These are phyloP conservation scores for Macropus fuliginosus DNA, from an alignment of 2,797 vertebrate genomes.

Conservation along the genomic window DNA sequence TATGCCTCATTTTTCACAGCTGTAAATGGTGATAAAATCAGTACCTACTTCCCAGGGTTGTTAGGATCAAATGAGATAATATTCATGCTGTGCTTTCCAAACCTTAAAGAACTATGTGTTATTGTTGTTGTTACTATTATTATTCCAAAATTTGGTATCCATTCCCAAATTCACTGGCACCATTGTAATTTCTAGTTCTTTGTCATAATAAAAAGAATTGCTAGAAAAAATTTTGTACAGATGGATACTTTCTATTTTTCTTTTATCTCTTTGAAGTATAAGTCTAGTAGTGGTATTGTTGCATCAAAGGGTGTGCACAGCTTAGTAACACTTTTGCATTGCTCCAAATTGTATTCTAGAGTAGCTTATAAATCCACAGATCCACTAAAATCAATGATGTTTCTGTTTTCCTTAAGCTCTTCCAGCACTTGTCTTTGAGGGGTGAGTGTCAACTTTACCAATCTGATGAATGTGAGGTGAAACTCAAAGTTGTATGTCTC, in stretches of 20 bases:
- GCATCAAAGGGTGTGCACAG: conserved; percentile 55
- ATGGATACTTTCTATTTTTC: conserved; percentile 32
- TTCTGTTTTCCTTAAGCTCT: background rate
- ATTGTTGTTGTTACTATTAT: too few species aligned
- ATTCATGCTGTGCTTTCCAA: too few species aligned
- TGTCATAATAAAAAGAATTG: background rate
- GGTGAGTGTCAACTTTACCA: background rate
- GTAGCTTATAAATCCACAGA: background rate
- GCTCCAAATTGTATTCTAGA: conserved; percentile 48
- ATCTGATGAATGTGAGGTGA: background rate
- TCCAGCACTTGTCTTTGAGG: background rate
- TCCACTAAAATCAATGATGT: background rate
- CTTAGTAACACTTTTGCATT: conserved; percentile 30
- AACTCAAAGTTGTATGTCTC: background rate
- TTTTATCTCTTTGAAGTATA: conserved; percentile 45
- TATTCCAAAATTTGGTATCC: too few species aligned
- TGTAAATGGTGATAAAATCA: too few species aligned
- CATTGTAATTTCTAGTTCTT: too few species aligned
- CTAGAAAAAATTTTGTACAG: conserved; percentile 13
- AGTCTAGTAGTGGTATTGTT: conserved; percentile 58
- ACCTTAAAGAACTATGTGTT: too few species aligned
- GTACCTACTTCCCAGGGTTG: too few species aligned
- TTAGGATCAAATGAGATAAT: too few species aligned
- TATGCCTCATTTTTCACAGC: too few species aligned
- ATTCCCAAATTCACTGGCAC: too few species aligned